A percentile compares a stretch with the other conserved stretches of the same genome.
Evolutionary conservation across 2,888 invertebrate species (phyloP).

Genomic region (Acronicta leporina): DNA sequence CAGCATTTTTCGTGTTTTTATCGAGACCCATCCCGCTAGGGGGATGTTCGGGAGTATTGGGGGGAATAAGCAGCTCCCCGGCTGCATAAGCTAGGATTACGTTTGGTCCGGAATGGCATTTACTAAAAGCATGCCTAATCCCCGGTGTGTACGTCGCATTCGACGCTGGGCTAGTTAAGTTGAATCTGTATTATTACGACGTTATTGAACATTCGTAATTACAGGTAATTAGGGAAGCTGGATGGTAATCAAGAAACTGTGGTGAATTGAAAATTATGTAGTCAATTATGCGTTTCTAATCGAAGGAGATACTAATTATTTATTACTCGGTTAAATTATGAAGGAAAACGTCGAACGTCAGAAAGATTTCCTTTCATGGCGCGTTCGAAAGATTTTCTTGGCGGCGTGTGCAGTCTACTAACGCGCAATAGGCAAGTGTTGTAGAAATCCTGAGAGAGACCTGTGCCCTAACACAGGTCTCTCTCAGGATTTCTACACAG

Average conservation of each 20-base stretch:
- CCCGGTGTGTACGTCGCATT: constrained; percentile 4
- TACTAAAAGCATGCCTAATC: constrained; percentile 30
- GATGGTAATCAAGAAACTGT: constrained; percentile 2
- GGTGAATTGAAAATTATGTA: constrained; percentile 15
- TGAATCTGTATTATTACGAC: constrained; percentile 10
- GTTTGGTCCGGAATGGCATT: constrained; percentile 20
- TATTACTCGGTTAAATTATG: no score
- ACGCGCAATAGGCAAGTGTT: no score
- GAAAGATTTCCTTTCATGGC: no score
- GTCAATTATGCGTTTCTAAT: not conserved
- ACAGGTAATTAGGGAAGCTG: constrained; percentile 8
- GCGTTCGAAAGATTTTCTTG: no score
- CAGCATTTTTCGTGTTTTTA: constrained; percentile 15
- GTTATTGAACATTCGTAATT: constrained; percentile 1
- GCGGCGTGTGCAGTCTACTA: no score
- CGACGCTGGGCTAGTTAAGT: constrained; percentile 2
- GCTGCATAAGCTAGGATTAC: constrained; percentile 37
- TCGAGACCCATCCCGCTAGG: not conserved
- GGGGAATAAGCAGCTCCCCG: not conserved
- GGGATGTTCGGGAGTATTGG: constrained; percentile 1
- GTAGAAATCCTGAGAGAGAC: no score
- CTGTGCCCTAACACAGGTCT: no score
- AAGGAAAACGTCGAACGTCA: no score
- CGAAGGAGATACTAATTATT: not conserved
- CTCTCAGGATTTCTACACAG: no score